Percentiles rank a stretch among this genome's conserved stretches.
Conservation (phyloP, 2,797 vertebrate species). For the Poeciliopsis presidionis region DNA sequence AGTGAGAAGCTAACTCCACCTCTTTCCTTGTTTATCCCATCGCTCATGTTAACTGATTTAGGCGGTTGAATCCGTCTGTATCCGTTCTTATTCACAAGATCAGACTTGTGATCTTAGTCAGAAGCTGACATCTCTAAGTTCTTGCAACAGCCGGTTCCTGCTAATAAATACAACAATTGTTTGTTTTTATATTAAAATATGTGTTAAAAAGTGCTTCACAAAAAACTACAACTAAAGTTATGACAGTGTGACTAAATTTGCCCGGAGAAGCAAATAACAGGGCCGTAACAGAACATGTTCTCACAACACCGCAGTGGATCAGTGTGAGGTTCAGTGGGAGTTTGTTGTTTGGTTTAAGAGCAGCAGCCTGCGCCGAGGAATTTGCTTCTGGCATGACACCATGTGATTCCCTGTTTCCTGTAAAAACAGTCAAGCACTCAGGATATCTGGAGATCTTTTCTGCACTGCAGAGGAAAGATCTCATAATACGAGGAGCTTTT, state of each 20-base stretch:
- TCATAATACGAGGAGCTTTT: conserved; percentile 28
- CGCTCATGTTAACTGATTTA: not conserved
- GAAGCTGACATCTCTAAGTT: not conserved
- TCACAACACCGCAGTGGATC: conserved; percentile 11
- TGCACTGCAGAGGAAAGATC: conserved; percentile 25
- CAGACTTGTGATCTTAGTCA: not conserved
- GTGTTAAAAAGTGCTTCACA: not conserved
- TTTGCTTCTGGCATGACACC: conserved; percentile 45
- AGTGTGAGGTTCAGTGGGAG: conserved; percentile 9
- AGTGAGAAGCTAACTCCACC: not conserved
- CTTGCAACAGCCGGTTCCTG: not conserved
- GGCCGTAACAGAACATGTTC: not conserved
- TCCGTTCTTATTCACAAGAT: not conserved
- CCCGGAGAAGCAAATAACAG: not conserved
- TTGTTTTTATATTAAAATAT: not conserved
- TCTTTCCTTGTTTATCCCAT: not conserved
- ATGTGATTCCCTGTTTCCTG: conserved; percentile 20
- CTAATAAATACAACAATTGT: not conserved
- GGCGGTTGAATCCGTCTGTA: not conserved
- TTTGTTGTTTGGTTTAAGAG: conserved; percentile 33
- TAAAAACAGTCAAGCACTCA: conserved; percentile 37
- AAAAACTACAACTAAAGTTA: not conserved
- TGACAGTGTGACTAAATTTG: not conserved
- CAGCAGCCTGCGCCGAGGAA: conserved; percentile 24
- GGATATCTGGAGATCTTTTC: conserved; percentile 29